Conservation (phyloP, 2,888 invertebrate species). For the Cataglyphis livida region DNA sequence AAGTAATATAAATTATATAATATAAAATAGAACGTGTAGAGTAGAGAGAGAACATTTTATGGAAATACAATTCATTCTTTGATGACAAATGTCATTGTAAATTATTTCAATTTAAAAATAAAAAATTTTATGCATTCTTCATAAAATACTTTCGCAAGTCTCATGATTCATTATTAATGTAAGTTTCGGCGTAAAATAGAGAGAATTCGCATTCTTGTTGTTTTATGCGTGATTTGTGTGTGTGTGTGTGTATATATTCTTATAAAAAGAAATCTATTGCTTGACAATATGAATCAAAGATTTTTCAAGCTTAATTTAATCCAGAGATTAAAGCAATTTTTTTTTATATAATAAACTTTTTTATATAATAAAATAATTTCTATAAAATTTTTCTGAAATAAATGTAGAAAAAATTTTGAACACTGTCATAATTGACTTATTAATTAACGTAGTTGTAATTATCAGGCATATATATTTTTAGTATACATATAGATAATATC, state of each 20-base stretch:
- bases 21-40: not conserved
- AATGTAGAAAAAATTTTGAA: not conserved
- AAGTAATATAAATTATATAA: not conserved
- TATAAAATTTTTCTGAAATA: not conserved
- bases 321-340: not conserved
- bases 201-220: conserved; percentile 1
- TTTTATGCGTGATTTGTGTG: not conserved
- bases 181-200: conserved; percentile 2
- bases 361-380: not conserved
- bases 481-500: not conserved
- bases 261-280: not conserved
- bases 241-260: not conserved
- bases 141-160: not conserved
- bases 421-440: not conserved
- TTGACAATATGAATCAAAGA: not conserved
- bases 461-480: not conserved
- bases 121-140: not conserved
- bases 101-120: conserved; percentile 8
- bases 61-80: conserved; percentile 8
- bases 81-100: conserved; percentile 2
- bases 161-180: conserved; percentile 26
- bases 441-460: conserved; percentile 1
- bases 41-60: not conserved
- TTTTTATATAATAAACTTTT: not conserved
- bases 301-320: conserved; percentile 23